Conservation (phyloP, 2,888 invertebrate species). For the Caenorhabditis imperialis region DNA sequence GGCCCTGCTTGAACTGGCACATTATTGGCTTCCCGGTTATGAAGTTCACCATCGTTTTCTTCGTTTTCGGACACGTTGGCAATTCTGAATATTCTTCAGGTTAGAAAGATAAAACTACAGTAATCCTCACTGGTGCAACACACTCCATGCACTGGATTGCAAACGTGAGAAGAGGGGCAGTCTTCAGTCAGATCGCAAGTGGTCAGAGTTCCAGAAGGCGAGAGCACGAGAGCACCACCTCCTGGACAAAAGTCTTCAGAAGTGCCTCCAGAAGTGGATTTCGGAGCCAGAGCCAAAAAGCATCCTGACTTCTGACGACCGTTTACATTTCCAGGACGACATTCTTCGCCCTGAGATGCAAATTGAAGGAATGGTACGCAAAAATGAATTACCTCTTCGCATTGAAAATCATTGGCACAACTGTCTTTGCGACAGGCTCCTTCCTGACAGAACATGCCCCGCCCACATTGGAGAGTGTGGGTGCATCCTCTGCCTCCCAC, state of each 20-base stretch:
- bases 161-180: slow-evolving; percentile 68
- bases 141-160: slow-evolving; percentile 73
- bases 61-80: slow-evolving; percentile 71
- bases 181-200: slow-evolving; percentile 67
- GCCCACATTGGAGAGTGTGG: slow-evolving; percentile 54
- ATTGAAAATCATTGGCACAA: slow-evolving; percentile 50
- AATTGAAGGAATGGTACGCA: background rate
- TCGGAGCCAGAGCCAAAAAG: slow-evolving; percentile 53
- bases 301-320: slow-evolving; percentile 67
- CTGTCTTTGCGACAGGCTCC: slow-evolving; percentile 54
- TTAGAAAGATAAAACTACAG: too few relatives aligned
- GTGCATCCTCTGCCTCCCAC: slow-evolving; percentile 47
- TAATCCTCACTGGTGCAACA: slow-evolving; percentile 74
- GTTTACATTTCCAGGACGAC: slow-evolving; percentile 68
- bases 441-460: slow-evolving; percentile 57
- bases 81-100: too few relatives aligned
- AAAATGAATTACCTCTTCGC: slow-evolving; percentile 45
- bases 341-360: slow-evolving; percentile 65
- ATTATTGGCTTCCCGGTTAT: slow-evolving; percentile 68
- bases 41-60: slow-evolving; percentile 68
- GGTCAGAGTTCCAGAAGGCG: slow-evolving; percentile 61
- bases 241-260: slow-evolving; percentile 72
- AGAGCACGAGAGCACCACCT: slow-evolving; percentile 68
- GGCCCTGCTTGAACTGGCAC: slow-evolving; percentile 65
- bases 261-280: slow-evolving; percentile 29